Evolutionary conservation across 2,113 vertebrate species (phyloP), one percentile per base, ranked within the genome.

Genomic region (Odobenus rosmarus): DNA sequence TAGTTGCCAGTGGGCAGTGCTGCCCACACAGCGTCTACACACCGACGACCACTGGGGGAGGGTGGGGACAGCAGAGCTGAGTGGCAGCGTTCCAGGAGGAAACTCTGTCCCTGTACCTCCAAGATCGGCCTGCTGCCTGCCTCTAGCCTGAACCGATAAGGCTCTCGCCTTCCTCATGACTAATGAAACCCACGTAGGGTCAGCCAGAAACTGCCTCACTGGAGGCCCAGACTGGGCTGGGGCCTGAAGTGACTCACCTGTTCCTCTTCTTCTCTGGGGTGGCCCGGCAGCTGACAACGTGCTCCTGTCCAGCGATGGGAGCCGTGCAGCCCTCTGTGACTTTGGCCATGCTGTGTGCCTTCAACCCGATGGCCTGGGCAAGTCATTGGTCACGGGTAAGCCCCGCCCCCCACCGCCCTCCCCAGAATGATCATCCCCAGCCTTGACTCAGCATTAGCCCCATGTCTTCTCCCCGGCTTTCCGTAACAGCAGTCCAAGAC

Each of bases 291-390:
- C 99, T 81, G 99, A 99, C 98, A 99, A 99, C 0, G 99, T 99
- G 97, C 98, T 99, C 90, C 98, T 99, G 98, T 99, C 99, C 13
- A 99, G 98, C 0, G 99, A 99, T 19, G 99, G 99, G 21, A 99
- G 98, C 98, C 99, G 99, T 26, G 99, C 99, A 11, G 99, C 99
- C 83, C 99, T 99, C 81, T 99, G 99, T 64, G 99, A 99, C 97
- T 99, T 99, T 9, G 99, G 99, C 71, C 99, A 99, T 53, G 99
- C 99, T 0, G 99, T 99, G 97, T 99, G 99, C 97, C 98, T 99
- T 5, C 99, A 99, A 53, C 98, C 98, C 0, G 98, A 99, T 0
- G 99, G 99, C 88, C 97, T 98, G 97, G 99, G 99, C 19, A 99
- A 98, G 91, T 97, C 98, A 94, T 67, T 99, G 95, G 97, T 99